phyloP scores from a whole-genome alignment of 2,113 vertebrate species.

The Rhipidura dahli region DNA sequence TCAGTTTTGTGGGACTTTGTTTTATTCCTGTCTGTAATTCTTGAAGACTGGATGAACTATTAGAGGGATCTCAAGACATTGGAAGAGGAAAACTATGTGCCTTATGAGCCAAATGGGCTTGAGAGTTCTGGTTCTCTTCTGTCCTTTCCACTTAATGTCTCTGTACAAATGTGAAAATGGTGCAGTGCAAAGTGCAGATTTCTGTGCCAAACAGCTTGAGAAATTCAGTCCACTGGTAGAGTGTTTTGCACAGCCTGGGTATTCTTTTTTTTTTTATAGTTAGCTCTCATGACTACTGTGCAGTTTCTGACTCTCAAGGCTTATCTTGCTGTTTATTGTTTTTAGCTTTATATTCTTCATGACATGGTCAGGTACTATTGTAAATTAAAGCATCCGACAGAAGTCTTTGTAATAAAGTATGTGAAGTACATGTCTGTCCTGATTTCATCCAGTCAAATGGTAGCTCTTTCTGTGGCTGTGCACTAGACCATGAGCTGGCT shows the following conservation, averaged over 20 bases:
- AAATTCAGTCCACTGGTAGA: background rate
- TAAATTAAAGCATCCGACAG: background rate
- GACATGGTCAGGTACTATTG: background rate
- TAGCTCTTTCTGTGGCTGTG: background rate
- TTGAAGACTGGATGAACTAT: background rate
- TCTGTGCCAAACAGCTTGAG: background rate
- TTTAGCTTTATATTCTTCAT: background rate
- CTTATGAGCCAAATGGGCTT: background rate
- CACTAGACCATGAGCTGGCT: accelerated
- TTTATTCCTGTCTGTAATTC: background rate
- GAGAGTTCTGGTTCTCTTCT: background rate
- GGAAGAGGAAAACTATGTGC: background rate
- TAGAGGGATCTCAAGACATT: background rate
- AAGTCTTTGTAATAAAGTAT: background rate
- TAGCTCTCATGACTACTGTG: accelerated
- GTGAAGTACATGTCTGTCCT: background rate
- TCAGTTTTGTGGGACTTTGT: background rate
- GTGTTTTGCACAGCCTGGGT: background rate
- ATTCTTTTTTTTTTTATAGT: background rate
- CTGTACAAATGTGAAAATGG: background rate
- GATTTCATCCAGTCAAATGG: background rate
- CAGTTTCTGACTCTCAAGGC: background rate
- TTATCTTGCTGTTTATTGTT: background rate
- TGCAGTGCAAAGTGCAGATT: background rate
- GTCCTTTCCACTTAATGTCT: background rate